Conservation (phyloP, 2,113 vertebrate genomes). For the Picathartes gymnocephalus region DNA sequence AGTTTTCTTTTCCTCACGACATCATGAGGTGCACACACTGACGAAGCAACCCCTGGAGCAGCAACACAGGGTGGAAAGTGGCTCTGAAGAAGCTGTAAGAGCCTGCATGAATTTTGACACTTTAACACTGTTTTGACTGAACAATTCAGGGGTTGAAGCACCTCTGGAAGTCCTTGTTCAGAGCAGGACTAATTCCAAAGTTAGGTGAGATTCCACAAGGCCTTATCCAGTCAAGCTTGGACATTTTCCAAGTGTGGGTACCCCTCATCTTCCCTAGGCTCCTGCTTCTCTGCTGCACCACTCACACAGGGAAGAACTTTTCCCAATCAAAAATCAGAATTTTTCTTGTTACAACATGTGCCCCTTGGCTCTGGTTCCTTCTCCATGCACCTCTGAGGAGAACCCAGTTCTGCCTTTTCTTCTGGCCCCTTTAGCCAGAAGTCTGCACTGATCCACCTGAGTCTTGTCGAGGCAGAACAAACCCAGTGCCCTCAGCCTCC, state of each 20-base stretch:
- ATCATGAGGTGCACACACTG: neutral
- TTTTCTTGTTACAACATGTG: neutral
- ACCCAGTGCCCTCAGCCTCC: neutral
- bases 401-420: neutral
- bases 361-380: neutral
- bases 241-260: neutral
- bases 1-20: neutral
- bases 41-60: neutral
- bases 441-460: neutral
- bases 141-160: neutral
- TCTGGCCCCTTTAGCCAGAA: neutral
- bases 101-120: neutral
- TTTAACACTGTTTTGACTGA: neutral
- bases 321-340: neutral
- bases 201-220: neutral
- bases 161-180: neutral
- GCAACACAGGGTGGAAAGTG: neutral
- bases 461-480: neutral
- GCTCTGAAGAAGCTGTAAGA: neutral
- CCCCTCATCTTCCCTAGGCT: neutral
- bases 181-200: neutral
- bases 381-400: neutral
- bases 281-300: neutral
- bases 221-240: neutral
- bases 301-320: neutral